phyloP scores from a whole-genome alignment of 2,113 vertebrate genomes.

The Aleadryas rufinucha region DNA sequence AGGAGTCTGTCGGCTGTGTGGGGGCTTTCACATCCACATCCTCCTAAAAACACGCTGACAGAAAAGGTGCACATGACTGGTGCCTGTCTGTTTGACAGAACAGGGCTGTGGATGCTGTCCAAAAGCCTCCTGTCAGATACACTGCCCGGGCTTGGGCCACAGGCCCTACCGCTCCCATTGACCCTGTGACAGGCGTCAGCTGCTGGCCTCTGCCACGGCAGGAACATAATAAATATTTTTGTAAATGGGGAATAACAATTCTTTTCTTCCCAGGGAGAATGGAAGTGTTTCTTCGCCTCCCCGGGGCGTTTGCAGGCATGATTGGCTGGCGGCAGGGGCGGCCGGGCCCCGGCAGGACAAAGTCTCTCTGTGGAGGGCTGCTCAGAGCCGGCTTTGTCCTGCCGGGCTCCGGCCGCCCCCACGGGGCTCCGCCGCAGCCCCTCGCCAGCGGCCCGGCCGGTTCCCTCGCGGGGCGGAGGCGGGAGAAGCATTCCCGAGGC shows the following conservation, averaged over 20 bases:
- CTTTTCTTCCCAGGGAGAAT: constrained; percentile 30
- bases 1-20: fast-evolving
- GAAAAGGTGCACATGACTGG: not conserved
- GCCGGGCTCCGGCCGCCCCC: not conserved
- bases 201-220: not conserved
- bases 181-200: not conserved
- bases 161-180: not conserved
- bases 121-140: fast-evolving
- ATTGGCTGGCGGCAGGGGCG: constrained; percentile 24
- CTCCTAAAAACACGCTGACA: not conserved
- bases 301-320: not conserved
- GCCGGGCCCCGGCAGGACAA: constrained; percentile 5
- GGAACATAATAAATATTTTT: constrained; percentile 38
- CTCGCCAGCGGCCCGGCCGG: not conserved
- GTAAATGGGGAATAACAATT: constrained; percentile 10
- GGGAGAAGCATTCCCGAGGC: not conserved
- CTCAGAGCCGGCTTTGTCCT: constrained; percentile 19
- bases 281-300: not conserved
- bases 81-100: fast-evolving
- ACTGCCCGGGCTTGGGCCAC: not conserved
- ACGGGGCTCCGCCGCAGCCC: not conserved
- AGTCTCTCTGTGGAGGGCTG: constrained; percentile 9
- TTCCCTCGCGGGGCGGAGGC: not conserved
- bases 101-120: fast-evolving
- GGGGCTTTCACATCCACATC: fast-evolving